Evolutionary conservation across 2,888 invertebrate genomes (phyloP).

Genomic region (Tribolium freemani): DNA sequence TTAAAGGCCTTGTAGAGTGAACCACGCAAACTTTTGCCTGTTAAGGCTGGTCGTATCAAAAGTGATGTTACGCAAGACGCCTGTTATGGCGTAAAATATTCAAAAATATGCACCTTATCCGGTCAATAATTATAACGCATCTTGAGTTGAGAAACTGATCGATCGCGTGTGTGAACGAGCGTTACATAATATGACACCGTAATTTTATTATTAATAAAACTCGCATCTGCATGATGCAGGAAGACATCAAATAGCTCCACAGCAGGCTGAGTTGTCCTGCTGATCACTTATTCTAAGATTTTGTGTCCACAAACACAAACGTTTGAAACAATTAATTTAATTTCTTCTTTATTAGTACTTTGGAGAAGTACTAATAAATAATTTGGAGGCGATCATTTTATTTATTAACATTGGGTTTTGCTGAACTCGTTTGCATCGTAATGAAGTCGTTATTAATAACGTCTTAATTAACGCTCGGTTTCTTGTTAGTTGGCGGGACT

Average conservation of each 20-base stretch:
- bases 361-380: too few species aligned
- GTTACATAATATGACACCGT: constrained; percentile 30
- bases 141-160: constrained; percentile 24
- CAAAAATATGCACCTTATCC: constrained; percentile 36
- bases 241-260: constrained; percentile 7
- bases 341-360: too few species aligned
- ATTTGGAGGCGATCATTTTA: constrained; percentile 4
- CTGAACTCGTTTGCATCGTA: constrained; percentile 15
- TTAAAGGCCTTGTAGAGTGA: background rate
- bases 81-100: constrained; percentile 32
- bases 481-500: background rate
- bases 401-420: constrained; percentile 1
- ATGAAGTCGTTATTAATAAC: constrained; percentile 21
- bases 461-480: constrained; percentile 11
- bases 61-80: constrained; percentile 14
- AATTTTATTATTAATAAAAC: constrained; percentile 35
- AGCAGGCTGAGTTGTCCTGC: background rate
- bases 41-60: constrained; percentile 6
- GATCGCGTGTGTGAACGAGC: constrained; percentile 22
- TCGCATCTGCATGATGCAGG: constrained; percentile 40
- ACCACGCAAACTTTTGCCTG: background rate
- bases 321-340: too few species aligned
- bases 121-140: constrained; percentile 25
- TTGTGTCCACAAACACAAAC: too few species aligned
- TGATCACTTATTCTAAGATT: background rate